phyloP scores from a whole-genome alignment of 92 coral and sea anemone species.

The Bergia puertoricense region DNA sequence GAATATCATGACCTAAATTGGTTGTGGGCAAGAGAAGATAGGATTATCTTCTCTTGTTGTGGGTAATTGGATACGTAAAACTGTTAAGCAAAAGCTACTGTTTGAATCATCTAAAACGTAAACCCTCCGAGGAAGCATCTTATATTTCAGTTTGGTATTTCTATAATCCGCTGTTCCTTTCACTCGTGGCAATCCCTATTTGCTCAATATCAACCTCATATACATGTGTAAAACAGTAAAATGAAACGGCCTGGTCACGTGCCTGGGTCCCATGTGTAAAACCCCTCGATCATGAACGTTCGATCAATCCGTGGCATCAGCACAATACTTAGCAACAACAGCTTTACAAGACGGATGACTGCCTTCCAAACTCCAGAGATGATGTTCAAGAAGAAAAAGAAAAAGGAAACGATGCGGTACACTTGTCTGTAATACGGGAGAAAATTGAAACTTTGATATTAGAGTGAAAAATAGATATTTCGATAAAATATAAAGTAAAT shows the following conservation, averaged over 20 bases:
- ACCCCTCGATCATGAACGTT: neutral
- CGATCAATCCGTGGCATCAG: neutral
- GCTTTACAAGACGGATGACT: neutral
- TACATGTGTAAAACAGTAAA: too few relatives aligned
- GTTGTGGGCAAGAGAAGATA: too few relatives aligned
- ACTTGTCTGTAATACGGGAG: slow-evolving; percentile 1
- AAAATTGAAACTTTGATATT: neutral
- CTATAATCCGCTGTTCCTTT: too few relatives aligned
- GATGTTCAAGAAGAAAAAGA: slow-evolving; percentile 8
- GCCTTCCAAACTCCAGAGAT: neutral
- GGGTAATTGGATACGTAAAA: too few relatives aligned
- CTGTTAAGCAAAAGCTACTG: too few relatives aligned
- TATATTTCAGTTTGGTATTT: too few relatives aligned
- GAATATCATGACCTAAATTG: too few relatives aligned
- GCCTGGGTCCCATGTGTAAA: neutral
- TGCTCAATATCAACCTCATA: too few relatives aligned
- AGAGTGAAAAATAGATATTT: too few relatives aligned
- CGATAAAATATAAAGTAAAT: neutral
- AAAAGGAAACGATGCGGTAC: slow-evolving; percentile 1
- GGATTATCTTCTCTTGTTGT: too few relatives aligned
- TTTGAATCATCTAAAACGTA: too few relatives aligned
- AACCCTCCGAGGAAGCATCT: too few relatives aligned
- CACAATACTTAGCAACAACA: neutral
- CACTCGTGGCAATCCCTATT: fast-evolving
- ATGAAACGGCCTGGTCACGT: neutral